Evolutionary conservation across 2,888 invertebrate genomes (phyloP), one percentile per base, ranked within the genome.

Genomic region (Caenorhabditis plicata): DNA sequence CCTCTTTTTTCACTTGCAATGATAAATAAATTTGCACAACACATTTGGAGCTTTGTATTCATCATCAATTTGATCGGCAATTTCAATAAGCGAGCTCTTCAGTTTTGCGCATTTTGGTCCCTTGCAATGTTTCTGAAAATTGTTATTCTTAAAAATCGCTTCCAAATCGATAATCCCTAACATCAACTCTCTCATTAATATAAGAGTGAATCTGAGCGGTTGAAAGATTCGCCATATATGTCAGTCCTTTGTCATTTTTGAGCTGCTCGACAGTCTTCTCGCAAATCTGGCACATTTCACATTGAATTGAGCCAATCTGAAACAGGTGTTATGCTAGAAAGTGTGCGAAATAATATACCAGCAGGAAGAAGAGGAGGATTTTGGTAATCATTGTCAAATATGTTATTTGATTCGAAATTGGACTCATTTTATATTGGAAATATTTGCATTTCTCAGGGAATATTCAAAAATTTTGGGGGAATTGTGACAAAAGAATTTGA

Each of bases 51-150:
- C 36, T 36, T 36, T 36, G 36, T 36, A 19, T 13, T 56, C 56
- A 27, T 56, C 50, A 31, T 56, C 56, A 4, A 56, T 27, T 29
- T 56, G 49, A 41, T 56, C 55, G 20, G 50, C 50, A 19, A 50
- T 50, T 15, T 56, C 56, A 9, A 45, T 26, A 5, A 55, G 35
- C 39, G 26, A 26, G 13, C 36, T 50, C 40, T 46, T 35, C n/a
- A 46, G 50, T 25, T 51, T 49, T 3, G 45, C 4, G 46, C 56
- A 56, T 8, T 7, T 4, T n/a, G 36, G 13, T n/a, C 35, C 36
- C 26, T 35, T 19, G 31, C 55, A 56, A 23, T 56, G 31, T 13
- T 49, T 35, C 54, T 54, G 53, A 17, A 53, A 46, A 13, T 17
- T 36, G n/a, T 8, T 23, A 38, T 4, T 38, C 23, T 38, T 38